Evolutionary conservation across 2,113 vertebrate species (phyloP).

Genomic region (Nothocercus julius): DNA sequence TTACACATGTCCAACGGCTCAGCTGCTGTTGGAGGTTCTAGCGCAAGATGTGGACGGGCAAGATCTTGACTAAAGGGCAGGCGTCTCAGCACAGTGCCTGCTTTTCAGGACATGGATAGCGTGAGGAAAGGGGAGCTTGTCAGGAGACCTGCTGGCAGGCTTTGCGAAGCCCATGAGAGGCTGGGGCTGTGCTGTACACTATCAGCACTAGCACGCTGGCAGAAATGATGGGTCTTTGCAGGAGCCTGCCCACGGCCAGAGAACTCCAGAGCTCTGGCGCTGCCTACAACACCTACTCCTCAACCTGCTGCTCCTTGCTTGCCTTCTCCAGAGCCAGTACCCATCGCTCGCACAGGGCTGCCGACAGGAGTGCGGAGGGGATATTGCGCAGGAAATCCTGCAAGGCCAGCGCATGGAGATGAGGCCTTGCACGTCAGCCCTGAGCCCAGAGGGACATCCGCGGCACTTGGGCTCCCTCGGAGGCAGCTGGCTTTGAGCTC

Average conservation of each 20-base stretch:
- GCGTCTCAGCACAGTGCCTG: background rate
- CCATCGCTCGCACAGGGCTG: too few relatives aligned
- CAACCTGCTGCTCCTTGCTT: too few relatives aligned
- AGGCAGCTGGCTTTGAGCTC: background rate
- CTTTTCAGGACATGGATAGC: background rate
- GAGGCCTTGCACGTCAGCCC: background rate
- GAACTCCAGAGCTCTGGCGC: too few relatives aligned
- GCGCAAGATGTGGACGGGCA: background rate
- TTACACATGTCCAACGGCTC: conserved; percentile 30
- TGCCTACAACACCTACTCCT: too few relatives aligned
- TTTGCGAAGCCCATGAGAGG: background rate
- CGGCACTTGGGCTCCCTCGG: background rate
- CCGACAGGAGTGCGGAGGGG: conserved; percentile 84
- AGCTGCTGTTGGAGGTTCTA: background rate
- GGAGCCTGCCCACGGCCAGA: too few relatives aligned
- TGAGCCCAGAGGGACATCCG: too few relatives aligned
- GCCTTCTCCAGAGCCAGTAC: too few relatives aligned
- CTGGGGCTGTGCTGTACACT: background rate
- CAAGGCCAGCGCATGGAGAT: background rate
- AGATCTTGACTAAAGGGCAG: background rate
- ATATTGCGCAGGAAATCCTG: conserved; percentile 89
- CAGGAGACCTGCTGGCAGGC: background rate
- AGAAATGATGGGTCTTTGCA: too few relatives aligned
- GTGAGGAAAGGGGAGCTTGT: background rate
- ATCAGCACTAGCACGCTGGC: too few relatives aligned